Evolutionary conservation across 2,797 vertebrate genomes (phyloP), one percentile per base, ranked within the genome.

Genomic region (Pseudochirops cupreus): DNA sequence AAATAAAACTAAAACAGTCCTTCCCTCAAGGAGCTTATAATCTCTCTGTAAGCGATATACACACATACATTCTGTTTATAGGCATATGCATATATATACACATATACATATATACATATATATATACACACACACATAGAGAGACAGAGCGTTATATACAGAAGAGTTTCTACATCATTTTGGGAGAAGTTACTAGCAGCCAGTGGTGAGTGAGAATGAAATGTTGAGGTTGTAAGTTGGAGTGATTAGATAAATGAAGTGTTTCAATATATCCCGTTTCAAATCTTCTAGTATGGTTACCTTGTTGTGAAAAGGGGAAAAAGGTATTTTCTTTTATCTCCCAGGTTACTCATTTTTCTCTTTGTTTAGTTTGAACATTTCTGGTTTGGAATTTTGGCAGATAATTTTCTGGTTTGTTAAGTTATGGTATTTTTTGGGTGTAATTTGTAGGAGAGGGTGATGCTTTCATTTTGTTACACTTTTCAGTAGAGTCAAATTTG

Each of bases 311-410:
- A 87, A 53, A 3, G 94, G 57, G 91, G 89, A 54, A 82, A 94
- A 56, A 91, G 82, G 21, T 39, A 56, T 59, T 93, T 91, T 53
- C 96, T 96, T 97, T 92, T 93, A 52, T 92, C 95, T 91, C 96
- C 95, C 91, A 74, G 67, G 18, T 95, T 94, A n/a, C 93, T 95
- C 0, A 82, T 82, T 82, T 82, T 91, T 62, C 1, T 0, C 93
- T 93, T 95, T 52, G 18, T 91, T 46, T 74, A 21, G n/a, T 39
- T 67, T 33, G 31, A 67, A 39, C n/a, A 74, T 74, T 74, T 39
- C n/a, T 39, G 24, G n/a, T 39, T 74, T 24, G n/a, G n/a, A 74
- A 74, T 82, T 46, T 82, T 82, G 39, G 39, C 39, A 46, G 74
- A 46, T 82, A 82, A 82, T 82, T 82, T 46, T 21, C 21, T 46